phyloP scores from a whole-genome alignment of 1,140 invertebrate species.

The Drosophila ambigua region DNA sequence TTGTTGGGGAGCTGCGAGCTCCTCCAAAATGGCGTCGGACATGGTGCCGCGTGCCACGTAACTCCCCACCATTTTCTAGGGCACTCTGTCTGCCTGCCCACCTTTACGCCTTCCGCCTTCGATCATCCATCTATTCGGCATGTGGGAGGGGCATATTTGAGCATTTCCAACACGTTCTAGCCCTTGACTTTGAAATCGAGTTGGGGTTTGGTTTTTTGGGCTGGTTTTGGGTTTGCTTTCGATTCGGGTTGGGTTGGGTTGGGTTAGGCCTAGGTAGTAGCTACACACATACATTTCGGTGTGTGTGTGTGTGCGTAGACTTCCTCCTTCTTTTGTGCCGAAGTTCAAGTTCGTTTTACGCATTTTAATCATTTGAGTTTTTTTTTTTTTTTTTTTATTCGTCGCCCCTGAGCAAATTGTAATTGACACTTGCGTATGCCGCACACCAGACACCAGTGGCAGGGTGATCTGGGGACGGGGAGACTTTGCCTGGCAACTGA shows the following conservation, averaged over 20 bases:
- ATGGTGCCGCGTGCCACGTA: conserved; percentile 70
- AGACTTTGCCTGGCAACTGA: conserved; percentile 61
- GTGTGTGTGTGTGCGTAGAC: conserved; percentile 13
- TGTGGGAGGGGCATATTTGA: conserved; percentile 11
- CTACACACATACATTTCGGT: not conserved
- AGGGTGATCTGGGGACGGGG: not conserved
- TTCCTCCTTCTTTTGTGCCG: conserved; percentile 58
- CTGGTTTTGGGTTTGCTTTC: conserved; percentile 2
- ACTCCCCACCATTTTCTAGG: conserved; percentile 42
- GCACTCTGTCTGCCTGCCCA: conserved; percentile 4
- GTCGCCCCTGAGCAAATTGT: conserved; percentile 53
- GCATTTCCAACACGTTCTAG: conserved; percentile 63
- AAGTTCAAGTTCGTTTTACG: conserved; percentile 78
- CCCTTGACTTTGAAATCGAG: conserved; percentile 69
- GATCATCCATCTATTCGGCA: conserved; percentile 23
- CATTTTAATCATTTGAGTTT: conserved; percentile 68
- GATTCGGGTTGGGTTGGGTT: conserved; percentile 4
- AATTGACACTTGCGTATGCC: conserved; percentile 71
- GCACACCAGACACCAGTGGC: conserved; percentile 30
- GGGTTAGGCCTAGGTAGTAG: conserved; percentile 20
- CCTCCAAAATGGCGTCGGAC: conserved; percentile 54
- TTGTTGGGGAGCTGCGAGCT: conserved; percentile 2
- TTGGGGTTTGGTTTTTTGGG: conserved; percentile 7
- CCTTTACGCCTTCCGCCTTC: not conserved
- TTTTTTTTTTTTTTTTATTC: conserved; percentile 4